A percentile compares a stretch with the other conserved stretches of the same genome.
These are phyloP conservation scores for Rhombomys opimus DNA, from an alignment of 2,113 vertebrate genomes.

Conservation along the genomic window DNA sequence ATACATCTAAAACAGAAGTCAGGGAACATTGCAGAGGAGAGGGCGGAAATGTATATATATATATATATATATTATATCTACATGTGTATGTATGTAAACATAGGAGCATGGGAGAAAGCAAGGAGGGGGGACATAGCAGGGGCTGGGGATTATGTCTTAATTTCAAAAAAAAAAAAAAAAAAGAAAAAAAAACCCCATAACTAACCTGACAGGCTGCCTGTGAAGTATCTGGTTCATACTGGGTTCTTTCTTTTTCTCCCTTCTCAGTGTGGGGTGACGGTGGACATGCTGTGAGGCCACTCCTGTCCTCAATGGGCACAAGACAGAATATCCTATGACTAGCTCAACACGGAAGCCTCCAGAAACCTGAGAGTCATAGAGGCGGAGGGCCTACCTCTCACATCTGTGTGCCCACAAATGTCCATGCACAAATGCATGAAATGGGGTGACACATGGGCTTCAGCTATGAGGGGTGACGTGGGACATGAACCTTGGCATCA, in stretches of 20 bases:
- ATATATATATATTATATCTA: neutral
- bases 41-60: neutral
- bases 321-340: neutral
- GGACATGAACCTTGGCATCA: slow-evolving; percentile 44
- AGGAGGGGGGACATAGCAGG: neutral
- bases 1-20: neutral
- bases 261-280: neutral
- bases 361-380: slow-evolving; percentile 14
- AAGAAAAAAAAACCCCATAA: neutral
- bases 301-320: neutral
- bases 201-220: neutral
- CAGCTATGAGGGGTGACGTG: neutral
- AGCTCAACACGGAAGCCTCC: neutral
- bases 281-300: neutral
- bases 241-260: neutral
- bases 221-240: neutral
- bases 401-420: neutral
- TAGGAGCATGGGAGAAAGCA: neutral
- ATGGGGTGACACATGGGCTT: neutral
- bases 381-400: neutral
- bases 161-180: too few species aligned
- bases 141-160: neutral
- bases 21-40: too few species aligned
- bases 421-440: neutral
- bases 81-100: neutral